These are phyloP conservation scores for Acanthosepion esculentum DNA, from an alignment of 2,888 invertebrate species.

Conservation along the genomic window DNA sequence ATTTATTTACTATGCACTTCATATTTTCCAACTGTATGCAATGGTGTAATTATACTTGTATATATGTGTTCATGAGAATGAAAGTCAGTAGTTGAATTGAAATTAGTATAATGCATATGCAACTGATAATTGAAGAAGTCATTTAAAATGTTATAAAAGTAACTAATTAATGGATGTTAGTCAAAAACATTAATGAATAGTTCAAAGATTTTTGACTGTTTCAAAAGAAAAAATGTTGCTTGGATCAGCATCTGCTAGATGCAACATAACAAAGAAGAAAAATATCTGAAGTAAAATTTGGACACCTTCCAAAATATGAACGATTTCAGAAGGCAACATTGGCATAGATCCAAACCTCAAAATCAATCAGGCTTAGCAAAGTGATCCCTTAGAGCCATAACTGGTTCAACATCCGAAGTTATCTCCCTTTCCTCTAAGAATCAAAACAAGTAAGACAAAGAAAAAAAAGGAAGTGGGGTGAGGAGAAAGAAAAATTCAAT, in stretches of 20 bases:
- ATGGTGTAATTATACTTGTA: too few species aligned
- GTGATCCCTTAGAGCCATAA: not conserved
- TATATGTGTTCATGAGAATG: too few species aligned
- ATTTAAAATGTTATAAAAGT: too few species aligned
- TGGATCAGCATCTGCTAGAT: not conserved
- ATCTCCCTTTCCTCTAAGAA: not conserved
- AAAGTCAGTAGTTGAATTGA: too few species aligned
- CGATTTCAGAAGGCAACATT: not conserved
- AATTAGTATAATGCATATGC: too few species aligned
- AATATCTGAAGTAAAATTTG: not conserved
- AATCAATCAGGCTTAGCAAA: not conserved
- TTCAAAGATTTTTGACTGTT: not conserved
- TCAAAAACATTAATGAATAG: not conserved
- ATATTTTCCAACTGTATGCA: too few species aligned
- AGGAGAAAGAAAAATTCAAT: not conserved
- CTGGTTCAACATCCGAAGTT: not conserved
- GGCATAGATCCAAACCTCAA: not conserved
- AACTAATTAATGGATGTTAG: too few species aligned
- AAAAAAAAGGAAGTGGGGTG: too few species aligned
- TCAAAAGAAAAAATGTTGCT: not conserved
- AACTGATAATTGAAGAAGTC: too few species aligned
- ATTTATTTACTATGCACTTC: too few species aligned
- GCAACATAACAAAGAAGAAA: not conserved
- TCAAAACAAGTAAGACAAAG: too few species aligned
- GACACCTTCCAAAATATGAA: not conserved